phyloP scores from a whole-genome alignment of 2,113 vertebrate genomes.

The Onychostoma macrolepis region DNA sequence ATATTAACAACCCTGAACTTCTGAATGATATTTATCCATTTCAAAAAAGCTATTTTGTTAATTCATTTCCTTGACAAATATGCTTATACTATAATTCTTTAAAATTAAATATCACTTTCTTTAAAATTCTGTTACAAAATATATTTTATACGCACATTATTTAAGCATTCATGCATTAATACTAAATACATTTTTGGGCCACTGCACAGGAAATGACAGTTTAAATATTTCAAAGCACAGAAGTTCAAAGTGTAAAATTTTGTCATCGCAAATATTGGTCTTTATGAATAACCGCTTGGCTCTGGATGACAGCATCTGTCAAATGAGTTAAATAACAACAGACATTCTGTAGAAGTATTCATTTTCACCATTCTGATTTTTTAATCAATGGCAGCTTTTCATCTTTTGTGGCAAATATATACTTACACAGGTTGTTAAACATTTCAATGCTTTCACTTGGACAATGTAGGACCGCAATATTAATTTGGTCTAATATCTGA shows the following conservation, averaged over 20 bases:
- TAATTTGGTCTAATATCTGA: background rate
- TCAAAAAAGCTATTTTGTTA: background rate
- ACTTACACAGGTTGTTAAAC: background rate
- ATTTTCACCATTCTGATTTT: background rate
- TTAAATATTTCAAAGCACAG: background rate
- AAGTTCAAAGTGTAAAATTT: background rate
- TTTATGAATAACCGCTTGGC: background rate
- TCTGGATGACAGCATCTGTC: background rate
- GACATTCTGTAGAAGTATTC: background rate
- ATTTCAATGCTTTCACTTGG: background rate
- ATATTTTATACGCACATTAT: background rate
- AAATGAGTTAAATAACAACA: background rate
- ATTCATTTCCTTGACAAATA: background rate
- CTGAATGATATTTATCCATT: background rate
- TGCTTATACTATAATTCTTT: background rate
- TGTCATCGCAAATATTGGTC: background rate
- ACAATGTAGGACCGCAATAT: background rate
- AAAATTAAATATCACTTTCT: background rate
- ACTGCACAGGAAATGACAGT: background rate
- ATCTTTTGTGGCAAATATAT: background rate
- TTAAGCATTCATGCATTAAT: background rate
- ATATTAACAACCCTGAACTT: background rate
- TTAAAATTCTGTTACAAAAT: background rate
- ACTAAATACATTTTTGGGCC: background rate
- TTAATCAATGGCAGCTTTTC: background rate